phyloP scores from a whole-genome alignment of 2,888 invertebrate genomes.

The Dryococelus australis region DNA sequence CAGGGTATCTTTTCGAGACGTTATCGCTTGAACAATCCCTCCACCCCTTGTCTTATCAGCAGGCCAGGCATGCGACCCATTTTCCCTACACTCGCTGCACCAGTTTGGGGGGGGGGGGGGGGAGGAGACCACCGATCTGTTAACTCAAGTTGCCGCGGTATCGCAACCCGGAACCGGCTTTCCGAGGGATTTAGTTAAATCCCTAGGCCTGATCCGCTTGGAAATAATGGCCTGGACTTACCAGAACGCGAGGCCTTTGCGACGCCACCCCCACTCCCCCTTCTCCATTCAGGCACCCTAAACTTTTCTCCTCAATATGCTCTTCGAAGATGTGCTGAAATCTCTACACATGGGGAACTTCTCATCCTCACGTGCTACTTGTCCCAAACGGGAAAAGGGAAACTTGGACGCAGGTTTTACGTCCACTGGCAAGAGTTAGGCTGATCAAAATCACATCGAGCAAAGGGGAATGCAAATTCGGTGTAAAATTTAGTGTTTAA shows the following conservation, averaged over 20 bases:
- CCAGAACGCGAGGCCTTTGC: background rate
- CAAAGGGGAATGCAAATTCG: no score
- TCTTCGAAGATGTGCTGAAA: constrained; percentile 1
- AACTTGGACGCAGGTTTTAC: no score
- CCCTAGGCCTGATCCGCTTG: constrained; percentile 16
- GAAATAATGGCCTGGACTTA: constrained; percentile 3
- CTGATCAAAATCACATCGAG: no score
- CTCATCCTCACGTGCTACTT: no score
- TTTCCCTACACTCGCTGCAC: background rate
- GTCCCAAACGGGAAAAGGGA: no score
- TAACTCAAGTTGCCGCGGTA: background rate
- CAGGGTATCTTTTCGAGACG: background rate
- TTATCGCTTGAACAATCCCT: background rate
- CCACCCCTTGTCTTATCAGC: background rate
- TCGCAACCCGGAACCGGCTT: background rate
- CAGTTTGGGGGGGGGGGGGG: background rate
- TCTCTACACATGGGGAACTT: background rate
- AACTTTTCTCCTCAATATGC: background rate
- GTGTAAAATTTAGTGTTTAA: no score
- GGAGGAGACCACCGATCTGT: background rate
- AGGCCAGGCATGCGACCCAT: background rate
- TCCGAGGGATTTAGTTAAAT: background rate
- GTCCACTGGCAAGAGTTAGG: no score
- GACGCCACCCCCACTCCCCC: background rate
- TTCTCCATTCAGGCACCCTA: no score